Evolutionary conservation across 2,113 vertebrate genomes (phyloP).

Genomic region (Clarias batrachus): DNA sequence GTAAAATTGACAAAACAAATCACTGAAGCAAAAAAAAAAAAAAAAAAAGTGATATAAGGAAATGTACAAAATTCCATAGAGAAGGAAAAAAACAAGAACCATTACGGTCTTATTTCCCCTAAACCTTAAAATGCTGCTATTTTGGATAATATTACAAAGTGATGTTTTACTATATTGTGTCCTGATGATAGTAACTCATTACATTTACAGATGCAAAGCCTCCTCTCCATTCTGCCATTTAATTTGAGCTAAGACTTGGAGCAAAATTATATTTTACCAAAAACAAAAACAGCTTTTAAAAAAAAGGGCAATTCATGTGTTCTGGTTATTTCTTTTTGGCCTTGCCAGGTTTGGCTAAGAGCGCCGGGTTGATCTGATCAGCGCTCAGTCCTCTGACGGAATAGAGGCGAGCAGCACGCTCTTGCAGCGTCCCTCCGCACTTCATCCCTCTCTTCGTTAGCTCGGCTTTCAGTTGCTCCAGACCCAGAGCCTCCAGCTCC

Average conservation of each 20-base stretch:
- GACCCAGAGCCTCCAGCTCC: conserved; percentile 82
- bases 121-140: background rate
- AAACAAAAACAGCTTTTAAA: background rate
- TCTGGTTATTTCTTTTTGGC: conserved; percentile 70
- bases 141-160: background rate
- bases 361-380: conserved; percentile 76
- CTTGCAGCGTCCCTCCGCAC: conserved; percentile 87
- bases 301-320: background rate
- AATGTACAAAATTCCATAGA: background rate
- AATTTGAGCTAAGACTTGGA: background rate
- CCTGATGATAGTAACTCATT: background rate
- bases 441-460: conserved; percentile 82
- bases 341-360: conserved; percentile 81
- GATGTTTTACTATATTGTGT: too few relatives aligned
- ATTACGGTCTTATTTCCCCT: too few relatives aligned
- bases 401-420: conserved; percentile 85
- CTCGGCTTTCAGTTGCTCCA: conserved; percentile 83
- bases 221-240: background rate
- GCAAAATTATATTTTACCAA: background rate
- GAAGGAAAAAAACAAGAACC: background rate
- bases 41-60: background rate
- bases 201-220: background rate
- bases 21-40: background rate
- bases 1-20: background rate
- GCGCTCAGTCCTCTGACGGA: conserved; percentile 74